Conservation (phyloP, 2,888 invertebrate species). For the Sminthurides aquaticus region DNA sequence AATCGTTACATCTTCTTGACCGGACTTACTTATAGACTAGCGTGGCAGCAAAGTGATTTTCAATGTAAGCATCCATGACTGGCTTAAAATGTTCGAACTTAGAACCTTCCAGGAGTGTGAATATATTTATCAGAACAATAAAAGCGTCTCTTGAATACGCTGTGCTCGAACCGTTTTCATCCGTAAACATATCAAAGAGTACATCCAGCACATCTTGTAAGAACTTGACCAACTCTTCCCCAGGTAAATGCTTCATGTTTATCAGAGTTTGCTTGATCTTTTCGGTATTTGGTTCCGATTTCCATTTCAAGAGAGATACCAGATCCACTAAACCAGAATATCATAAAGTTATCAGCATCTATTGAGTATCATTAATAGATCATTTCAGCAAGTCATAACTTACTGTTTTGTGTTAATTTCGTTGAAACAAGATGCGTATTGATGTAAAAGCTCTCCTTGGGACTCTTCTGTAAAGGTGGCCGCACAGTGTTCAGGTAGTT, state of each 20-base stretch:
- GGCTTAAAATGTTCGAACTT: conserved; percentile 92
- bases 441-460: conserved; percentile 74
- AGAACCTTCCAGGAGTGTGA: conserved; percentile 78
- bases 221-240: conserved; percentile 88
- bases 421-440: conserved; percentile 84
- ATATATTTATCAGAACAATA: conserved; percentile 79
- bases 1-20: background rate
- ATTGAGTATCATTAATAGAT: too few relatives aligned
- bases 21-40: conserved; percentile 76
- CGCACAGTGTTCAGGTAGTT: conserved; percentile 48
- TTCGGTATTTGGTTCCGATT: conserved; percentile 59
- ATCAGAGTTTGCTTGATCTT: conserved; percentile 77
- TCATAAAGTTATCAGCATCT: too few relatives aligned
- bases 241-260: conserved; percentile 69
- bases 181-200: conserved; percentile 84
- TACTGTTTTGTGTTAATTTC: conserved; percentile 91
- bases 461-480: conserved; percentile 61
- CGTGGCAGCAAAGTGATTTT: conserved; percentile 88
- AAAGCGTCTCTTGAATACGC: conserved; percentile 85
- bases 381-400: conserved; percentile 29
- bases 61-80: conserved; percentile 87
- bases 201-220: conserved; percentile 89
- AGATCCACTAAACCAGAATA: conserved; percentile 64
- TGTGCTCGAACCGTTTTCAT: conserved; percentile 83
- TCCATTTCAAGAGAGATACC: conserved; percentile 82